A percentile compares a stretch with the other conserved stretches of the same genome.
phyloP scores from a whole-genome alignment of 2,888 invertebrate genomes.

The Cerceris rybyensis region DNA sequence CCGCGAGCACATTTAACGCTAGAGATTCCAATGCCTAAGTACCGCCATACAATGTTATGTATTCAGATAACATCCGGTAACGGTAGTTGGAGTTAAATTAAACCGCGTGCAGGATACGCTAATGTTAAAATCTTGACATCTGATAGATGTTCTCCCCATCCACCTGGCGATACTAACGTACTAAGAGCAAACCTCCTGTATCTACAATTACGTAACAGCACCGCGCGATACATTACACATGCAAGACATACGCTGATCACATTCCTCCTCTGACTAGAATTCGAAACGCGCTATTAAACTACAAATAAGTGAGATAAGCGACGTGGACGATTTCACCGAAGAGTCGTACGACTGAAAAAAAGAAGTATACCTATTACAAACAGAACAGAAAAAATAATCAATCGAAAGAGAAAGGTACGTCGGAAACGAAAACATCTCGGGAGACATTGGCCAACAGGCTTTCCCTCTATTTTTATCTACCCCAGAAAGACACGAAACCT shows the following conservation, averaged over 20 bases:
- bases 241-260: conserved; percentile 49
- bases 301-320: not conserved
- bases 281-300: conserved; percentile 25
- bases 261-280: conserved; percentile 48
- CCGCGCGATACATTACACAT: conserved; percentile 38
- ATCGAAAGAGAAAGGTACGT: not conserved
- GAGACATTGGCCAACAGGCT: not conserved
- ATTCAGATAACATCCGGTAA: conserved; percentile 33
- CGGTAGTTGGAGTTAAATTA: conserved; percentile 39
- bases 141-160: conserved; percentile 6
- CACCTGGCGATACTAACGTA: conserved; percentile 8
- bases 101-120: not conserved
- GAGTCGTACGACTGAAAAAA: too few relatives aligned
- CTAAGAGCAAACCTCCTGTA: conserved; percentile 7
- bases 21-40: conserved; percentile 15
- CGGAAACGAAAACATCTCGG: not conserved
- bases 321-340: not conserved
- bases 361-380: too few relatives aligned
- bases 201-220: conserved; percentile 39
- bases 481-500: not conserved
- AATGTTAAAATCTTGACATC: conserved; percentile 21
- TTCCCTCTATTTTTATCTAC: not conserved
- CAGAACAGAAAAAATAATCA: too few relatives aligned
- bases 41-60: conserved; percentile 15
- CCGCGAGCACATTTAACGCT: not conserved